These are phyloP conservation scores for Coptodon bakossiorum DNA, from an alignment of 2,113 vertebrate genomes.

Conservation along the genomic window DNA sequence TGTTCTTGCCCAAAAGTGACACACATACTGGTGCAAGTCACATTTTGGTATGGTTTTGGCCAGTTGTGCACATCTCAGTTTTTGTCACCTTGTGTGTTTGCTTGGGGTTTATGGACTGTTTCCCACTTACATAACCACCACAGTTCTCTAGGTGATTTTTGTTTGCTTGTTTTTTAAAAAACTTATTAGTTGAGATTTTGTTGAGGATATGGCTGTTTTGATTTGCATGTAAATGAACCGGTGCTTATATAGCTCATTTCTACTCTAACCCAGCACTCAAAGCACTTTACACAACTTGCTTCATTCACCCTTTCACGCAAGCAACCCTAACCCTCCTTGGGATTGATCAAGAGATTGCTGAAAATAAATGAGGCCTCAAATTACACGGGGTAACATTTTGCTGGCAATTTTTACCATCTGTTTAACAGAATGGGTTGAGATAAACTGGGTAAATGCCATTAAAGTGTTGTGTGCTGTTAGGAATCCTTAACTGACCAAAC, in stretches of 20 bases:
- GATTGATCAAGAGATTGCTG: background rate
- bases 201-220: background rate
- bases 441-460: background rate
- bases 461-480: background rate
- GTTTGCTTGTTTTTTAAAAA: background rate
- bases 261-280: background rate
- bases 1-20: background rate
- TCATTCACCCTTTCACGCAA: background rate
- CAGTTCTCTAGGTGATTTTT: background rate
- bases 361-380: background rate
- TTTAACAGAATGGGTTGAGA: background rate
- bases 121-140: background rate
- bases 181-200: background rate
- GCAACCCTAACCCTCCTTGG: background rate
- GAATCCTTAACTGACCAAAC: background rate
- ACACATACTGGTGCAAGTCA: fast-evolving
- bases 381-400: background rate
- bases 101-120: background rate
- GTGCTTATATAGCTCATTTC: background rate
- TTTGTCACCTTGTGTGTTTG: background rate
- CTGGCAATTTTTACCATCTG: background rate
- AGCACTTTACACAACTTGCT: background rate
- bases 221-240: background rate
- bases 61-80: background rate
- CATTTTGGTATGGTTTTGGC: background rate